phyloP scores from a whole-genome alignment of 2,113 vertebrate genomes.

The Glaucomys volans region DNA sequence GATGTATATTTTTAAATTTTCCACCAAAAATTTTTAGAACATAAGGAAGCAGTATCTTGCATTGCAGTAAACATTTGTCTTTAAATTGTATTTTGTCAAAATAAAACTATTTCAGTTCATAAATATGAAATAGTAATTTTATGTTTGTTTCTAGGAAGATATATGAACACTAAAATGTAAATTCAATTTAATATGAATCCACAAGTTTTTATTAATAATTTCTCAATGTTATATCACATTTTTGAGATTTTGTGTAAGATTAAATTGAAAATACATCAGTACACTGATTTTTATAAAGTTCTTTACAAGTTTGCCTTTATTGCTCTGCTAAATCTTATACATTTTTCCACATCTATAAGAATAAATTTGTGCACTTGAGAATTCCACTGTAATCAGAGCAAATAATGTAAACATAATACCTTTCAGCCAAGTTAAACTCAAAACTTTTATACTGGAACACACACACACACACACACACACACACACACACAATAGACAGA shows the following conservation, averaged over 20 bases:
- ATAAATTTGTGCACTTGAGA: not conserved
- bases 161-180: not conserved
- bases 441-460: not conserved
- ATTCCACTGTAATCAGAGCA: not conserved
- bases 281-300: not conserved
- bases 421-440: not conserved
- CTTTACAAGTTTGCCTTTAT: not conserved
- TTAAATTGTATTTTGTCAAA: conserved; percentile 8
- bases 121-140: not conserved
- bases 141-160: not conserved
- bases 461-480: not conserved
- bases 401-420: not conserved
- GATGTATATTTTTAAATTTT: not conserved
- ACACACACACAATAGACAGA: not conserved
- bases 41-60: not conserved
- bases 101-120: not conserved
- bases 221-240: not conserved
- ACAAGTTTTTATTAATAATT: not conserved
- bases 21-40: not conserved
- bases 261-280: not conserved
- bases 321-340: not conserved
- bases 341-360: not conserved
- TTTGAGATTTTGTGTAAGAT: not conserved
- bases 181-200: not conserved
- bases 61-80: not conserved